phyloP scores from a whole-genome alignment of 2,113 vertebrate species.

The Muscicapa adusta region DNA sequence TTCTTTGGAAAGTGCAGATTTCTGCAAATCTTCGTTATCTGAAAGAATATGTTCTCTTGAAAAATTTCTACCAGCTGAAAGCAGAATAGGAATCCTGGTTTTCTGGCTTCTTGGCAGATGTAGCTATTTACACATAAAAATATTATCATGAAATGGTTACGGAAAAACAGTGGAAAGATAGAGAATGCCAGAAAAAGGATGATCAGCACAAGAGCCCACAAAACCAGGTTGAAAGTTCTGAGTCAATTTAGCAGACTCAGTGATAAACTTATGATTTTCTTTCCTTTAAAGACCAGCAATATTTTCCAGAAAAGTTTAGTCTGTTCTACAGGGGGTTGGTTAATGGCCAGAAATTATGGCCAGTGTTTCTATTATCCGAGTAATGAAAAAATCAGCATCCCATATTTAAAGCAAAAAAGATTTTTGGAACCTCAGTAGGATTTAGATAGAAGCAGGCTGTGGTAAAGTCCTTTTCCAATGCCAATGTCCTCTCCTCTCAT shows the following conservation, averaged over 20 bases:
- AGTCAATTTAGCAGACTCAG: not conserved
- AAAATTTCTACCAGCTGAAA: not conserved
- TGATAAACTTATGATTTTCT: not conserved
- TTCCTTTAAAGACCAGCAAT: not conserved
- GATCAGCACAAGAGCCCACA: not conserved
- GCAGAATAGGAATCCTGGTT: not conserved
- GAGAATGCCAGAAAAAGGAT: not conserved
- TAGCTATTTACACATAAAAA: not conserved
- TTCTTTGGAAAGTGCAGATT: rapidly evolving
- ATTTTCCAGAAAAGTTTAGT: not conserved
- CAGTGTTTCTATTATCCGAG: not conserved
- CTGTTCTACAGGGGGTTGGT: not conserved
- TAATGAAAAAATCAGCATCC: not conserved
- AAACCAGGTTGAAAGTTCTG: not conserved
- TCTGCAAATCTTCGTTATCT: not conserved
- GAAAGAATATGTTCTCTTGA: not conserved
- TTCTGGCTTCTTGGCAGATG: not conserved
- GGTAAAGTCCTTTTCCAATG: not conserved
- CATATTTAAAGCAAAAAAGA: not conserved
- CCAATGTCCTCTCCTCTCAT: not conserved
- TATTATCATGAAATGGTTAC: not conserved
- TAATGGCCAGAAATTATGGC: not conserved
- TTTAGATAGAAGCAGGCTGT: not conserved
- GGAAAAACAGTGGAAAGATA: not conserved
- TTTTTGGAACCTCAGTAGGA: not conserved